A percentile compares a stretch with the other conserved stretches of the same genome.
phyloP scores from a whole-genome alignment of 2,797 vertebrate species.

The Pogonophryne albipinna region DNA sequence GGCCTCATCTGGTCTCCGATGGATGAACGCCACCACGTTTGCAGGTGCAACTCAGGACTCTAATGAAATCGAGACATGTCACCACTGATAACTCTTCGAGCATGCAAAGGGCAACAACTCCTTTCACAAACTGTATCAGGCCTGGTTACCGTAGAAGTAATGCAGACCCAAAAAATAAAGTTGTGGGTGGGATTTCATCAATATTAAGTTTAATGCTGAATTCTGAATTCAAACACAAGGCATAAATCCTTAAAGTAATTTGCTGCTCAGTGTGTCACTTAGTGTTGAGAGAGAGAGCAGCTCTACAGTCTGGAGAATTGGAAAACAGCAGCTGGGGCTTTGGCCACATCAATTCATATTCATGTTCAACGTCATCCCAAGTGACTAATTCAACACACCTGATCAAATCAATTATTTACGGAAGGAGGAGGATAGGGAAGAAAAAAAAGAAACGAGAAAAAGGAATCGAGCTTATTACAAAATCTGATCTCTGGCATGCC shows the following conservation, averaged over 20 bases:
- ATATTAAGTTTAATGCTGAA: slow-evolving; percentile 6
- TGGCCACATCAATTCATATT: slow-evolving; percentile 80
- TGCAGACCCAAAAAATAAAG: neutral
- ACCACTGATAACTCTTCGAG: slow-evolving; percentile 21
- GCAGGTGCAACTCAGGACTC: slow-evolving; percentile 19
- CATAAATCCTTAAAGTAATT: slow-evolving; percentile 11
- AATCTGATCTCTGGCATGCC: slow-evolving; percentile 10
- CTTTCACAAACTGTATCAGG: slow-evolving; percentile 27
- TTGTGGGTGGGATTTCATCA: slow-evolving; percentile 12
- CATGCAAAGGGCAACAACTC: slow-evolving; percentile 25
- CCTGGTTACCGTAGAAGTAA: slow-evolving; percentile 51
- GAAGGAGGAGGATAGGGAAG: neutral
- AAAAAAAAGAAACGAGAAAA: neutral
- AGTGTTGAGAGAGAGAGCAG: slow-evolving; percentile 46
- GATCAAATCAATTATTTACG: slow-evolving; percentile 82
- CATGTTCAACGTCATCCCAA: slow-evolving; percentile 77
- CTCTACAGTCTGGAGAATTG: slow-evolving; percentile 62
- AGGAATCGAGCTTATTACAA: neutral
- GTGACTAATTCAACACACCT: slow-evolving; percentile 80
- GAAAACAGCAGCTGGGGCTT: slow-evolving; percentile 80
- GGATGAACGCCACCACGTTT: slow-evolving; percentile 34
- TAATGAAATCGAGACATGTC: slow-evolving; percentile 43
- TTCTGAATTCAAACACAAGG: slow-evolving; percentile 9
- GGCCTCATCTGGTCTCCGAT: slow-evolving; percentile 41
- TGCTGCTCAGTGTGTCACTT: slow-evolving; percentile 40